Evolutionary conservation across 2,797 vertebrate genomes (phyloP).

Genomic region (Cuculus canorus): DNA sequence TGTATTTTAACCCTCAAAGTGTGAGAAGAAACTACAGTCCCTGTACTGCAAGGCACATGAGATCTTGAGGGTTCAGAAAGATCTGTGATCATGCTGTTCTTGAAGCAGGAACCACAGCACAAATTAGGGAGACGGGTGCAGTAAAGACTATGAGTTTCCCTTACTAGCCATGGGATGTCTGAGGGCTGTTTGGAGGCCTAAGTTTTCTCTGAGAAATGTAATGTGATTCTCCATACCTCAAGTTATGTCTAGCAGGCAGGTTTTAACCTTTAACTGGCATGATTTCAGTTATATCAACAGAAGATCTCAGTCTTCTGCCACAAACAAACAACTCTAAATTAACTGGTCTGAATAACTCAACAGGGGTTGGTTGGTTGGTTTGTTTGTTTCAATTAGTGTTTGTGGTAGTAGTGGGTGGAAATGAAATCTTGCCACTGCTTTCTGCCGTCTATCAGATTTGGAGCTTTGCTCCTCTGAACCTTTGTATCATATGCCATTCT

Average conservation of each 20-base stretch:
- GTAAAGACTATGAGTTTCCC: neutral
- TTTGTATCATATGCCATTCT: neutral
- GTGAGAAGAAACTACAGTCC: neutral
- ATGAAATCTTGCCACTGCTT: constrained; percentile 11
- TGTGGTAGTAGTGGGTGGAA: constrained; percentile 62
- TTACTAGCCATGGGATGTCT: neutral
- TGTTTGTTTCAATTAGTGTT: constrained; percentile 62
- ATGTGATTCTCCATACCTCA: neutral
- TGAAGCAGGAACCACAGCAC: neutral
- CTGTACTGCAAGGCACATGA: neutral
- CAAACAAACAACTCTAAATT: constrained; percentile 66
- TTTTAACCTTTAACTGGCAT: constrained; percentile 44
- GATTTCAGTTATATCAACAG: constrained; percentile 55
- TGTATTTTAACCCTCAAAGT: neutral
- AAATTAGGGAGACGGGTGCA: neutral
- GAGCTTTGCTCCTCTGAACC: neutral
- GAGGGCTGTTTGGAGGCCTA: neutral
- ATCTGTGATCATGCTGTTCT: neutral
- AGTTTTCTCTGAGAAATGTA: neutral
- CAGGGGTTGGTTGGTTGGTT: constrained; percentile 49
- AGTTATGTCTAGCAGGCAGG: constrained; percentile 37
- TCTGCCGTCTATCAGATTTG: neutral
- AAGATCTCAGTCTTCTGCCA: constrained; percentile 36
- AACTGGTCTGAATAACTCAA: constrained; percentile 52
- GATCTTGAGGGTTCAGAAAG: neutral